Base-by-base conservation (phyloP, 1,140 invertebrate genomes). In the Drosophila sechellia region DNA sequence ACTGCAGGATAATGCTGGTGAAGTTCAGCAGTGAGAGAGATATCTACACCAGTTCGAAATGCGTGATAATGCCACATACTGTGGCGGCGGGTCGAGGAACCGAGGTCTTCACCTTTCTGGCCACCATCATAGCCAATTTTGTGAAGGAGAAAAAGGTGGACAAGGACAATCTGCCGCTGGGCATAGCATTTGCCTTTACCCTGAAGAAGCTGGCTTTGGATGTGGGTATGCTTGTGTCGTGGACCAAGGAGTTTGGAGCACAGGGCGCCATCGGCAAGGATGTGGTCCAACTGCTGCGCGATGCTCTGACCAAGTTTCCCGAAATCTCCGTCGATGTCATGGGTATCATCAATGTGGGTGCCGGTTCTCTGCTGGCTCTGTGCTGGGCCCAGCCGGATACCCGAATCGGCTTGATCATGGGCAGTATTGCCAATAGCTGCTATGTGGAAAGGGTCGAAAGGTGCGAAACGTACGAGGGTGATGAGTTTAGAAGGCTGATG, bases 121-220 rank as follows among this genome's bases (percentile, higher is more conserved):
- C 98, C 39, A 95, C 97, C 79, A 99, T 98, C 93, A 94, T 99
- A 71, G 95, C 96, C 0, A 95, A 96, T 69, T 99, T 99, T 91
- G 96, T 99, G 92, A 96, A 95, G 50, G 94, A 96, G 10, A 94
- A 97, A 49, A 94, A 96, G 22, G 93, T 96, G 73, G 93, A 95
- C 35, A 85, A 50, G 53, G 96, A 97, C 94, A 20, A 77, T 17
- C 53, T 91, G 0, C 84, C 81, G 2, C 59, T 99, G 46, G 99
- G 99, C 1, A 99, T 99, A 93, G 99, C 98, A 0, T 99, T 99
- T 93, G 99, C 98, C 63, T 99, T 99, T 92, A 98, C 98, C 0
- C 95, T 98, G 85, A 94, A 94, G 42, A 98, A 99, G 92, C 93
- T 96, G 49, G 97, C 98, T 0, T 94, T 99, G 11, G 97, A 97